Percentiles rank a stretch among this genome's conserved stretches.
Evolutionary conservation across 2,888 invertebrate genomes (phyloP).

Genomic region (Monochamus alternatus): DNA sequence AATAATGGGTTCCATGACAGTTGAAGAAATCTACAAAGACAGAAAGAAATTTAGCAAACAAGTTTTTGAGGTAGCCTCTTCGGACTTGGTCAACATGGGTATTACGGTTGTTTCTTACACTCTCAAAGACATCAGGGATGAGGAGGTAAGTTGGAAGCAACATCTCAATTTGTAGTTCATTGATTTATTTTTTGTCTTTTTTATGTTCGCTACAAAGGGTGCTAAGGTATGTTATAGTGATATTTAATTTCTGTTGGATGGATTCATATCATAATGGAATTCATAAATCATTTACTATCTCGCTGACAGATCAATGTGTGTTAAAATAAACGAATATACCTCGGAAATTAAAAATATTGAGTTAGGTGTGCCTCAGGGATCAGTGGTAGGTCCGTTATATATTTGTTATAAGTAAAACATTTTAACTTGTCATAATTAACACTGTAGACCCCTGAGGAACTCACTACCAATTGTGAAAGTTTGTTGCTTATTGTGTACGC

Average conservation of each 20-base stretch:
- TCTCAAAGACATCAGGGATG: slow-evolving; percentile 93
- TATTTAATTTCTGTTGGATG: slow-evolving; percentile 55
- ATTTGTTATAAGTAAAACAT: too few relatives aligned
- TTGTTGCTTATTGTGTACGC: too few relatives aligned
- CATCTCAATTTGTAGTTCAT: slow-evolving; percentile 32
- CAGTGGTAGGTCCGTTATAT: too few relatives aligned
- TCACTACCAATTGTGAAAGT: too few relatives aligned
- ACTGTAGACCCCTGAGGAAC: too few relatives aligned
- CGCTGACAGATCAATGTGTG: too few relatives aligned
- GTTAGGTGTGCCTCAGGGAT: too few relatives aligned
- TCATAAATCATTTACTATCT: neutral
- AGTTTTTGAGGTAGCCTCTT: slow-evolving; percentile 95
- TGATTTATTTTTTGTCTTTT: slow-evolving; percentile 56
- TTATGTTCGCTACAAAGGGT: slow-evolving; percentile 72
- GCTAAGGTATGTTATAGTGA: slow-evolving; percentile 75
- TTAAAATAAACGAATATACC: too few relatives aligned
- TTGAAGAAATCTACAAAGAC: slow-evolving; percentile 97
- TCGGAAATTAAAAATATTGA: too few relatives aligned
- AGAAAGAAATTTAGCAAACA: slow-evolving; percentile 96
- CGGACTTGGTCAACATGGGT: slow-evolving; percentile 96
- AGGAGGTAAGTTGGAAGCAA: slow-evolving; percentile 80
- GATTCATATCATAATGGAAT: neutral
- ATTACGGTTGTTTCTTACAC: slow-evolving; percentile 97
- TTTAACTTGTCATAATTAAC: too few relatives aligned
- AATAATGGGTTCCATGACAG: slow-evolving; percentile 97